Evolutionary conservation across 2,113 vertebrate genomes (phyloP), one percentile per base, ranked within the genome.

Genomic region (Ptilonorhynchus violaceus): DNA sequence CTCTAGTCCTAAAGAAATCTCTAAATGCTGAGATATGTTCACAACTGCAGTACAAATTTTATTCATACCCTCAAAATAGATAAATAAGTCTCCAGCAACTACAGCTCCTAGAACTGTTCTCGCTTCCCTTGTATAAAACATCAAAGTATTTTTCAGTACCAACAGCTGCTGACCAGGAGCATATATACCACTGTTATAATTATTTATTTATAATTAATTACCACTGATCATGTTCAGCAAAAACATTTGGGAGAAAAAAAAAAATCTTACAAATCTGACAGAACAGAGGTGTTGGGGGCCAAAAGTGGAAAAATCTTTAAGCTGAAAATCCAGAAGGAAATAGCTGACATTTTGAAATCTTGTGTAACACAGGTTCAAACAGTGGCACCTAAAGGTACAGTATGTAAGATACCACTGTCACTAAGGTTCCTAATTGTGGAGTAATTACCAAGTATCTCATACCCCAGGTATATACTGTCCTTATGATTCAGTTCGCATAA

Each of bases 401-500:
- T 62, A n/a, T 33, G 41, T 50, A 85, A 76, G 49, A 53, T 35
- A 37, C 41, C 69, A 60, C n/a, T 35, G 49, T 25, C 68, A 77
- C 42, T 20, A 37, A 33, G 27, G 50, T 70, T 74, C 75, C 47
- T 55, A 93, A 84, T 0, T 86, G 79, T 75, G 39, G 6, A 63
- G 37, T 49, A 81, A 93, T 94, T 95, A 84, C 10, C 76, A 81
- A 64, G 60, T 72, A 86, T 41, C 68, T 64, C 39, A 37, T 19
- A 75, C 33, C 24, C 85, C 55, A 80, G 67, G 73, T 92, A 80
- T 88, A 75, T 11, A 83, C 74, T 94, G 84, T 81, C 97, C 67
- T 92, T 95, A 97, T 94, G 97, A 98, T 97, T 98, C 97, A 96
- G 80, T 96, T 96, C 69, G 81, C 84, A 91, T 80, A 94, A 80